These are phyloP conservation scores for Stenotaenia linearis DNA, from an alignment of 2,888 invertebrate species.

Conservation along the genomic window DNA sequence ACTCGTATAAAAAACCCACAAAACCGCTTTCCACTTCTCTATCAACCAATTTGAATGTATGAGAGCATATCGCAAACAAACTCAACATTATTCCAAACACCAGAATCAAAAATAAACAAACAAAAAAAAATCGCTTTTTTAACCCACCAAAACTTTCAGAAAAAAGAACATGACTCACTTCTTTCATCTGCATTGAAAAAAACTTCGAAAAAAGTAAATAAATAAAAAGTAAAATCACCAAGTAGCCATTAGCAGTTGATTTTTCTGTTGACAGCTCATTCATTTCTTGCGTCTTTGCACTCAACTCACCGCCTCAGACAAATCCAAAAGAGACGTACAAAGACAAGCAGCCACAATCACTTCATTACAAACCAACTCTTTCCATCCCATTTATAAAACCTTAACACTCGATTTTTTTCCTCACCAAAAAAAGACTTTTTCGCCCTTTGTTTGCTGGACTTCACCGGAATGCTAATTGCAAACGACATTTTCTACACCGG, in stretches of 20 bases:
- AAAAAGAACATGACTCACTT: background rate
- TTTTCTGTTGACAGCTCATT: conserved; percentile 24
- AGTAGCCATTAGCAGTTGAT: conserved; percentile 8
- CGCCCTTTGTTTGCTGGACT: background rate
- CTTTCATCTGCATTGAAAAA: background rate
- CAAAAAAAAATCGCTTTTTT: background rate
- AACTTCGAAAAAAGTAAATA: background rate
- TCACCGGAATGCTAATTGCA: background rate
- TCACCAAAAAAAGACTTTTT: background rate
- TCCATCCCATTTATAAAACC: background rate
- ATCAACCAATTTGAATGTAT: conserved; percentile 23
- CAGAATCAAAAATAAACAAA: background rate
- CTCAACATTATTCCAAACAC: background rate
- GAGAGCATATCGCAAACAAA: background rate
- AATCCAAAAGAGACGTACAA: background rate
- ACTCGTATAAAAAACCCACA: conserved; percentile 16
- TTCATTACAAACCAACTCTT: background rate
- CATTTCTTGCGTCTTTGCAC: background rate
- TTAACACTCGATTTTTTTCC: background rate
- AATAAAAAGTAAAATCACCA: conserved; percentile 1
- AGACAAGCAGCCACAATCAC: conserved; percentile 15
- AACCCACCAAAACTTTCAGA: background rate
- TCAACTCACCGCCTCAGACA: background rate
- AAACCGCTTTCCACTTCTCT: conserved; percentile 9
- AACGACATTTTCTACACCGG: background rate